A percentile compares a stretch with the other conserved stretches of the same genome.
Evolutionary conservation across 2,888 invertebrate genomes (phyloP).

Genomic region (Chrysodeixis includens): DNA sequence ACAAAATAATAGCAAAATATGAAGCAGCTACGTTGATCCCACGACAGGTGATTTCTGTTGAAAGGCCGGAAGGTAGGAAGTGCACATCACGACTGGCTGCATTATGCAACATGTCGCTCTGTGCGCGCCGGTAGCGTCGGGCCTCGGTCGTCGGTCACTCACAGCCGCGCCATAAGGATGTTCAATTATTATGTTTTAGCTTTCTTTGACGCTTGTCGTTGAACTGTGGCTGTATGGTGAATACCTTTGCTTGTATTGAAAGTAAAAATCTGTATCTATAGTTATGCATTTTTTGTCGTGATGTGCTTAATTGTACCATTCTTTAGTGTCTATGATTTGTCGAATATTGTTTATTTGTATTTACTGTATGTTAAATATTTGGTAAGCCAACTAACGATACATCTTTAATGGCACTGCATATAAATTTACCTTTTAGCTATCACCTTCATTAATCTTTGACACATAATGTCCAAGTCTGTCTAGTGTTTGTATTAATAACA

Average conservation of each 20-base stretch:
- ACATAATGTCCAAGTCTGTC: constrained; percentile 27
- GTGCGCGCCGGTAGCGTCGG: too few relatives aligned
- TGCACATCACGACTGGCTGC: constrained; percentile 60
- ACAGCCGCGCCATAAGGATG: constrained; percentile 45
- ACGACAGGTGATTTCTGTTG: constrained; percentile 62
- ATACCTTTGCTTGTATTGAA: neutral
- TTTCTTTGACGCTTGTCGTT: constrained; percentile 30
- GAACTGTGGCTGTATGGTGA: neutral
- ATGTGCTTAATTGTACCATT: neutral
- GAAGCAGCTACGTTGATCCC: constrained; percentile 60
- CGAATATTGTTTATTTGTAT: neutral
- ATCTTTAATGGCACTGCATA: constrained; percentile 5
- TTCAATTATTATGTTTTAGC: constrained; percentile 38
- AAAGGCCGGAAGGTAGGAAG: constrained; percentile 67
- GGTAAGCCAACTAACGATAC: constrained; percentile 5
- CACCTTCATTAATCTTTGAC: constrained; percentile 33
- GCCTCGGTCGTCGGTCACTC: constrained; percentile 47
- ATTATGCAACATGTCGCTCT: constrained; percentile 57
- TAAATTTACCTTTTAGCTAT: constrained; percentile 10
- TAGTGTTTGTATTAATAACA: constrained; percentile 25
- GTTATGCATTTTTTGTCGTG: neutral
- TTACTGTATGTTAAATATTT: neutral
- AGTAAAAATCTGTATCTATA: neutral
- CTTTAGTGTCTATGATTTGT: neutral
- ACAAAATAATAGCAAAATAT: constrained; percentile 53